A percentile compares a stretch with the other conserved stretches of the same genome.
Conservation (phyloP, 2,888 invertebrate genomes). For the Athrips mouffetella region DNA sequence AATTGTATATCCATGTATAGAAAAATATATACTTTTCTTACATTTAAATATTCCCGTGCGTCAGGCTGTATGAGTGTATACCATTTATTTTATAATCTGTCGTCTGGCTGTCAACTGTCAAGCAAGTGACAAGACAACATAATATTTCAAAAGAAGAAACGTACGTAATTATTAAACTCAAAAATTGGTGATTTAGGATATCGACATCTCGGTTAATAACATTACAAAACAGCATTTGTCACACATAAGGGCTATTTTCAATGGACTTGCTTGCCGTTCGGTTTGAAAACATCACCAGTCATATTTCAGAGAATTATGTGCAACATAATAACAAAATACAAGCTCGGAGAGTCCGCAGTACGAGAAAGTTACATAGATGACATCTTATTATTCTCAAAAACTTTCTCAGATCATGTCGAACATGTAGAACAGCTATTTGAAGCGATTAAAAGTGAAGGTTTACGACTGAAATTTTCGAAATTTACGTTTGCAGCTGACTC, state of each 20-base stretch:
- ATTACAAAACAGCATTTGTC: no score
- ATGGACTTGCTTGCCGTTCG: conserved; percentile 43
- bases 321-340: background rate
- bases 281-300: conserved; percentile 36
- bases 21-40: no score
- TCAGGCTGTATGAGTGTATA: no score
- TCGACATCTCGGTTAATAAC: no score
- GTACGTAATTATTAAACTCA: no score
- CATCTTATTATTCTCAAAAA: conserved; percentile 2
- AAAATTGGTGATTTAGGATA: no score
- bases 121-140: no score
- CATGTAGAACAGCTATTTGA: background rate
- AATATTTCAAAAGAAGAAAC: no score
- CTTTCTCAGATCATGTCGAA: background rate
- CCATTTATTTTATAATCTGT: no score
- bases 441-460: background rate
- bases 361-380: conserved; percentile 2
- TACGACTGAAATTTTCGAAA: background rate
- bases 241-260: conserved; percentile 31
- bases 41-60: no score
- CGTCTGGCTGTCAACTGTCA: no score
- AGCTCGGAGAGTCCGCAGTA: background rate
- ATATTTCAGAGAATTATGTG: background rate
- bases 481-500: background rate
- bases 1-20: no score